phyloP scores from a whole-genome alignment of 2,888 invertebrate genomes.

The Phengaris arion region DNA sequence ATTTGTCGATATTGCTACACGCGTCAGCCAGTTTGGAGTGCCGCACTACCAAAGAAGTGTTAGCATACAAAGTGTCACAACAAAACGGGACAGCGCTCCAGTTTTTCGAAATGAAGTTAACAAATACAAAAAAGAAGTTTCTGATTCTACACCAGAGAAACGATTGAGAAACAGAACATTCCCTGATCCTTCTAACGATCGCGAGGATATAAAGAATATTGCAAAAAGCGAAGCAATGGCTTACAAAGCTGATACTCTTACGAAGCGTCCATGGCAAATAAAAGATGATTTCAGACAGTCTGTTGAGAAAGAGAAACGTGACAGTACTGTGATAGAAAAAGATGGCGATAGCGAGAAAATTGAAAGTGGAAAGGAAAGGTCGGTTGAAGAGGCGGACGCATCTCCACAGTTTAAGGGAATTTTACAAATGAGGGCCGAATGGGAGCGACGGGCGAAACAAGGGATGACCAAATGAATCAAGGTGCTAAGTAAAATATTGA shows the following conservation, averaged over 20 bases:
- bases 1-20: slow-evolving; percentile 66
- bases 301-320: slow-evolving; percentile 60
- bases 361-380: slow-evolving; percentile 55
- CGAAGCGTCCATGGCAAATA: slow-evolving; percentile 69
- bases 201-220: slow-evolving; percentile 69
- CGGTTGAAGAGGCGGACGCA: slow-evolving; percentile 56
- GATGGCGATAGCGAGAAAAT: slow-evolving; percentile 59
- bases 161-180: slow-evolving; percentile 72
- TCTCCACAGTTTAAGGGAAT: slow-evolving; percentile 84
- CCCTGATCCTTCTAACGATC: slow-evolving; percentile 72
- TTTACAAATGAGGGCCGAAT: slow-evolving; percentile 86
- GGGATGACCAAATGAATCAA: slow-evolving; percentile 80
- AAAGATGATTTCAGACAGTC: slow-evolving; percentile 63
- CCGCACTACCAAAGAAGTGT: slow-evolving; percentile 71
- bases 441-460: slow-evolving; percentile 88
- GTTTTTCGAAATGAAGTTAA: slow-evolving; percentile 65
- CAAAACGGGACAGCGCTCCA: slow-evolving; percentile 70
- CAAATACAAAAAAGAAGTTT: slow-evolving; percentile 75
- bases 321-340: slow-evolving; percentile 69
- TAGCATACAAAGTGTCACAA: slow-evolving; percentile 65
- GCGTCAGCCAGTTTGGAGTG: slow-evolving; percentile 69
- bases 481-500: slow-evolving; percentile 66
- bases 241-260: slow-evolving; percentile 70
- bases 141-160: slow-evolving; percentile 75
- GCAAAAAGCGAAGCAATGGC: slow-evolving; percentile 64